Base-by-base conservation (phyloP, 2,888 invertebrate species). In the Lacanobia wlatinum region DNA sequence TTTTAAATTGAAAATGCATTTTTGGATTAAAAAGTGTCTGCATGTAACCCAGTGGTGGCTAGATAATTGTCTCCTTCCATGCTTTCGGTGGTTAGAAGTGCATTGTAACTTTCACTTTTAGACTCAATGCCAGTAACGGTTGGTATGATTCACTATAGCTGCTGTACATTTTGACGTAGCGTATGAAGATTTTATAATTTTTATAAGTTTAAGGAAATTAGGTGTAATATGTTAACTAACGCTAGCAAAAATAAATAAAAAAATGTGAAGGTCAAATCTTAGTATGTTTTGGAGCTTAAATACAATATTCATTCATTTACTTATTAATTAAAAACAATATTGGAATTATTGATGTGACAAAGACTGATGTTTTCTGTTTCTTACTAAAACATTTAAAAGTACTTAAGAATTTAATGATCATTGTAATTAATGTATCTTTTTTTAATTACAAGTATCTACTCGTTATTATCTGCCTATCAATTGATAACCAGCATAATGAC, bases 51-150 rank as follows among this genome's bases (percentile, higher is more conserved):
- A 74, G 74, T 77, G 52, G 63, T 68, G 53, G 68, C 88, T 90
- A 90, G 89, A 88, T 90, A 90, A 90, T 91, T 89, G 89, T 90
- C 86, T 87, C 80, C 88, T 86, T 91, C 89, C 89, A 91, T 92
- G 91, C 91, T 92, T 92, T 92, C 87, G 89, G 90, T 88, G 88
- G 89, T 88, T 87, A 88, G 88, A 87, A 90, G 91, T 92, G 92
- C 92, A 93, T 90, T 89, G 88, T 88, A 84, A 95, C 96, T 96
- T 96, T 96, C 96, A 96, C 96, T 96, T 95, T 94, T 94, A 92
- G 89, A 92, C 92, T 94, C 94, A 94, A 94, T 95, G 94, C 94
- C 94, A 94, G 91, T 95, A 94, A 94, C 91, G 88, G 93, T 90
- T 84, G 80, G 90, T 90, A 91, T 95, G 95, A 95, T 91, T 95